Percentiles rank a stretch among this genome's conserved stretches.
Evolutionary conservation across 2,113 vertebrate species (phyloP).

Genomic region (Oreotrochilus melanogaster): DNA sequence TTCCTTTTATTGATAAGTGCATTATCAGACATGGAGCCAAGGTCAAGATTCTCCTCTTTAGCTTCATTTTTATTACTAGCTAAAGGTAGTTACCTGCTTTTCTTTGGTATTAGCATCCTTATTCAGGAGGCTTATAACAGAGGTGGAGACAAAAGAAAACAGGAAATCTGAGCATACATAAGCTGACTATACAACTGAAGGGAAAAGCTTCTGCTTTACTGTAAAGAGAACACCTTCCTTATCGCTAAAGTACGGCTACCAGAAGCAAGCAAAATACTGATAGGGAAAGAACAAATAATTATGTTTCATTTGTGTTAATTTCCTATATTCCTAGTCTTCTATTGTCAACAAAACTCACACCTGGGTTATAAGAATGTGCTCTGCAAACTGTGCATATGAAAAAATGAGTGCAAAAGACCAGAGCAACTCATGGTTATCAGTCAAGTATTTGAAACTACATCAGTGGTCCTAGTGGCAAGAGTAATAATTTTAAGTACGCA

Average conservation of each 20-base stretch:
- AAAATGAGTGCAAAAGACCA: not conserved
- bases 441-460: not conserved
- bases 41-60: not conserved
- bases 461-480: not conserved
- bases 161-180: not conserved
- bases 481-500: not conserved
- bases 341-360: not conserved
- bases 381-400: accelerated
- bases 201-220: not conserved
- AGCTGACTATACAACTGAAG: not conserved
- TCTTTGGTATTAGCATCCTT: not conserved
- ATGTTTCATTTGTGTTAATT: not conserved
- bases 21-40: not conserved
- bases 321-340: not conserved
- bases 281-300: not conserved
- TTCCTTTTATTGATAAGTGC: not conserved
- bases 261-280: not conserved
- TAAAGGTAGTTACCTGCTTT: not conserved
- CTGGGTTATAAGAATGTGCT: not conserved
- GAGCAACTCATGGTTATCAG: not conserved
- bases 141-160: not conserved
- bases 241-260: not conserved
- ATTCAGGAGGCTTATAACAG: accelerated
- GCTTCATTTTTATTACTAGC: not conserved
- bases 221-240: not conserved